These are phyloP conservation scores for Hestina assimilis DNA, from an alignment of 1,140 invertebrate species.

Conservation along the genomic window DNA sequence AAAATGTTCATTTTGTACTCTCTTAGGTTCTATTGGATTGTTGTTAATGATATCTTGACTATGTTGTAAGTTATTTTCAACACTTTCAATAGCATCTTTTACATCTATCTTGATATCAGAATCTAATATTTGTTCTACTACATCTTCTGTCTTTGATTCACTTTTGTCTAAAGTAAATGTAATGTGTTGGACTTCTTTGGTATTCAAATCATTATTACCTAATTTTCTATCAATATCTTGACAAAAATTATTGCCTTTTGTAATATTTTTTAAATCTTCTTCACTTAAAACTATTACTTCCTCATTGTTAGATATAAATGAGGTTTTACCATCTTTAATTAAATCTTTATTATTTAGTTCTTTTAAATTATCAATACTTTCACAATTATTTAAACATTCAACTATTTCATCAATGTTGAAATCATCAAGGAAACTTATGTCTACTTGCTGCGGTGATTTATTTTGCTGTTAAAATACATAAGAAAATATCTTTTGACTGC, in stretches of 20 bases:
- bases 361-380: slow-evolving; percentile 9
- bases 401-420: slow-evolving; percentile 56
- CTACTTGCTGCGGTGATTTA: slow-evolving; percentile 17
- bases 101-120: neutral
- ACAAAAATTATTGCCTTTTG: too few relatives aligned
- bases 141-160: neutral
- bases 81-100: neutral
- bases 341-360: neutral
- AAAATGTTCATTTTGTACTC: too few relatives aligned
- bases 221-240: neutral
- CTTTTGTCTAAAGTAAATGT: neutral
- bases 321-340: neutral
- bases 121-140: neutral
- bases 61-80: neutral
- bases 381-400: slow-evolving; percentile 36
- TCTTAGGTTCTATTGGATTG: too few relatives aligned
- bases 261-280: neutral
- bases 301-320: neutral
- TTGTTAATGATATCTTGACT: too few relatives aligned
- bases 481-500: neutral
- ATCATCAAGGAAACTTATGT: slow-evolving; percentile 52
- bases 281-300: neutral
- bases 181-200: neutral
- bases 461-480: slow-evolving; percentile 5
- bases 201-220: neutral